Conservation (phyloP, 2,888 invertebrate genomes). For the Odontomyia ornata region DNA sequence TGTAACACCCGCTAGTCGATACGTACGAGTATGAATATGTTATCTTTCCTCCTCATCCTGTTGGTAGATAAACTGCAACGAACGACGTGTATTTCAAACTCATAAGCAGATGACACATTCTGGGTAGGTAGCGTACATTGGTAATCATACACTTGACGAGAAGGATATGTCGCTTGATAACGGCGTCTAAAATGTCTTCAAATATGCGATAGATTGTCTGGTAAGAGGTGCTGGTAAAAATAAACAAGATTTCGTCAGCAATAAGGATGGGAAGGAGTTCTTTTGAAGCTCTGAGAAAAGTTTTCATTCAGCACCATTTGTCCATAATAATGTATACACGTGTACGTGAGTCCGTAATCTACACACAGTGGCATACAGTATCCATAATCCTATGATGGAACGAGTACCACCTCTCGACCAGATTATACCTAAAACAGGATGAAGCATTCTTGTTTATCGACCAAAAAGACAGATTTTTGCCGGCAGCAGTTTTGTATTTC, state of each 20-base stretch:
- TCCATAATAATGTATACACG: background rate
- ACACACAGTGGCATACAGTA: too few relatives aligned
- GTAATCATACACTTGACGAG: constrained; percentile 31
- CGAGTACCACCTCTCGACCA: too few relatives aligned
- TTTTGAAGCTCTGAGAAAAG: too few relatives aligned
- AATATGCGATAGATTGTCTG: background rate
- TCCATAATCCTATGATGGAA: too few relatives aligned
- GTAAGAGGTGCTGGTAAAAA: too few relatives aligned
- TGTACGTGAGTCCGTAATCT: too few relatives aligned
- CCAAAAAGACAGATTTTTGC: background rate
- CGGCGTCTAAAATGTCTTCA: constrained; percentile 21
- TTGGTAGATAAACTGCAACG: constrained; percentile 26
- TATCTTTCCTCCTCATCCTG: background rate
- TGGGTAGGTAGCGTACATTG: background rate
- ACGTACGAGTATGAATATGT: background rate
- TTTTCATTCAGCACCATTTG: background rate
- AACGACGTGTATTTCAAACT: constrained; percentile 8
- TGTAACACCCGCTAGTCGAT: constrained; percentile 1
- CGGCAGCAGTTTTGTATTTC: background rate
- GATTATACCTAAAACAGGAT: too few relatives aligned
- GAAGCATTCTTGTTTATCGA: too few relatives aligned
- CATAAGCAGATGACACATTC: background rate
- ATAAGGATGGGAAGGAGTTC: background rate
- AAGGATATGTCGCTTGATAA: constrained; percentile 23
- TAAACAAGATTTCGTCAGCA: too few relatives aligned